Base-by-base conservation (phyloP, 2,113 vertebrate species). In the Hydrochoerus hydrochaeris region DNA sequence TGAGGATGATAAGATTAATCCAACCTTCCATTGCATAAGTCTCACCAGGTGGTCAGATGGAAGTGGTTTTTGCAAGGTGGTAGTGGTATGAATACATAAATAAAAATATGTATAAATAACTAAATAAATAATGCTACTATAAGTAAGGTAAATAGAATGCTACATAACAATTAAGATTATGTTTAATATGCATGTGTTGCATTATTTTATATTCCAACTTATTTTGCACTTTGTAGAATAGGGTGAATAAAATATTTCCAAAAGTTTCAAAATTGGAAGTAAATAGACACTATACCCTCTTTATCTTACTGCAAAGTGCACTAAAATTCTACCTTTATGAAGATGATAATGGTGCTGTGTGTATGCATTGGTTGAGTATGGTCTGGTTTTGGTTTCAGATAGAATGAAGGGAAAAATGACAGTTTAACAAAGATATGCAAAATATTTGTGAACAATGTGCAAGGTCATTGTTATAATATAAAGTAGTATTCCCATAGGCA, bases 11-110 rank as follows among this genome's bases (percentile, higher is more conserved):
- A 38, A 38, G 17, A 35, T 41, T 44, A 75, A 63, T 54, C 75
- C 12, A 44, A 6, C 16, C 2, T 5, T 49, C 28, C 7, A 38
- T 22, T 58, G 5, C 7, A 3, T 6, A 8, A 24, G 1, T 4
- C 14, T 75, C 28, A 63, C 10, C 0, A n/a, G 19, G 2, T 46
- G 4, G 10, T 22, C 13, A 28, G 22, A n/a, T n/a, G 1, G 1
- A 22, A 6, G 2, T 41, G 0, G 1, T 3, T 41, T 24, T 1
- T 75, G 6, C 14, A 8, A 22, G 4, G 30, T 19, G 13, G 19
- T 7, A 11, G 35, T 52, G 2, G 3, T 17, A 88, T 24, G 32
- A 81, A 94, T 58, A 54, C 26, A 67, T 62, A 62, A 16, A 32
- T 35, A 69, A 69, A 54, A 57, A 57, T 20, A 69, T 69, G 17